These are phyloP conservation scores for Umimayanthus kanabou DNA, from an alignment of 92 coral and sea anemone species.

Conservation along the genomic window DNA sequence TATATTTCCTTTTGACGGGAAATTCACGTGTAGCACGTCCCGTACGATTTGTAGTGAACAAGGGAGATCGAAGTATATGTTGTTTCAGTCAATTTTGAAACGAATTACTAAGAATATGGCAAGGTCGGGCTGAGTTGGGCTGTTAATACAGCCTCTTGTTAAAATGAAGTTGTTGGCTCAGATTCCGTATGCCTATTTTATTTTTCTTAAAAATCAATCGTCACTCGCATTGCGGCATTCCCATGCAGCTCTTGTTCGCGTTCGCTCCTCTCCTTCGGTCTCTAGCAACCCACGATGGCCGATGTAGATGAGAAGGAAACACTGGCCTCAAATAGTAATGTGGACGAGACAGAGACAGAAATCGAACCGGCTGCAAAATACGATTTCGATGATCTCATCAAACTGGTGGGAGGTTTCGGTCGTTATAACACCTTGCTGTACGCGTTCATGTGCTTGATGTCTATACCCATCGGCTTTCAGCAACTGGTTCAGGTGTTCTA, in stretches of 20 bases:
- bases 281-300: constrained; percentile 1
- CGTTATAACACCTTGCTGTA: constrained; percentile 68
- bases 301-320: constrained; percentile 18
- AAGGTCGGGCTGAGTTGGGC: no score
- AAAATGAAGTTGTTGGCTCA: no score
- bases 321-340: not conserved
- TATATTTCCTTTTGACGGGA: no score
- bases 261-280: not conserved
- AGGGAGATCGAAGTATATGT: no score
- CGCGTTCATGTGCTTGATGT: constrained; percentile 72
- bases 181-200: no score
- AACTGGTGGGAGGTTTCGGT: constrained; percentile 78
- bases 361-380: constrained; percentile 27
- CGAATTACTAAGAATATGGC: no score
- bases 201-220: no score
- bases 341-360: not conserved
- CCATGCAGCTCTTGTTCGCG: not conserved
- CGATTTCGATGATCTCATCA: constrained; percentile 72
- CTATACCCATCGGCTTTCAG: constrained; percentile 72
- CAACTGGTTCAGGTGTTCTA: constrained; percentile 79
- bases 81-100: no score
- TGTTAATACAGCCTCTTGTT: no score
- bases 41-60: no score
- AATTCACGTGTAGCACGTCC: no score
- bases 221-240: not conserved